Evolutionary conservation across 2,113 vertebrate species (phyloP).

Genomic region (Plestiodon gilberti): DNA sequence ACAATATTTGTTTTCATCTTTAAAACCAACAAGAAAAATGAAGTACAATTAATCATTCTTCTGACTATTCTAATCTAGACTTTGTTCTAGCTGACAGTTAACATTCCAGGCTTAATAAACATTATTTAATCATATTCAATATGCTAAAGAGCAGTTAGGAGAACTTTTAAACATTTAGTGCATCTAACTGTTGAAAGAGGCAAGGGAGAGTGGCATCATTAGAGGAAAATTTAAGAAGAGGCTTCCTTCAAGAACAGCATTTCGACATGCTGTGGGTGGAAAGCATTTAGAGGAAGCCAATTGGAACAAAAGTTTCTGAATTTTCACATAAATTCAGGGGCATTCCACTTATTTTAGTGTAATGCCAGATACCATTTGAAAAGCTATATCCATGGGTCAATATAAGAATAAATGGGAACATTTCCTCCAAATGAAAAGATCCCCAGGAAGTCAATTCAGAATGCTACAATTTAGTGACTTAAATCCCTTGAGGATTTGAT

Average conservation of each 20-base stretch:
- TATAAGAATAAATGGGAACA: neutral
- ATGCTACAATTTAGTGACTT: neutral
- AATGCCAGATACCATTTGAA: neutral
- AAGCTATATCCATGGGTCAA: neutral
- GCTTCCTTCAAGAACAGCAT: neutral
- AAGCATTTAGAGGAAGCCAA: neutral
- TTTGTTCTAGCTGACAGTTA: neutral
- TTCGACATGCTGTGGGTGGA: neutral
- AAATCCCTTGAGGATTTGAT: neutral
- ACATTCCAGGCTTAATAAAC: neutral
- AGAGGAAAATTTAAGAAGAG: neutral
- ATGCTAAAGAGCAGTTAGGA: neutral
- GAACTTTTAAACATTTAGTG: neutral
- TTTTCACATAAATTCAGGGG: neutral
- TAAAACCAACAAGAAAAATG: neutral
- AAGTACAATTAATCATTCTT: neutral
- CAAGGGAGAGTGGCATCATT: neutral
- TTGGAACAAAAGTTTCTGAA: neutral
- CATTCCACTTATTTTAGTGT: neutral
- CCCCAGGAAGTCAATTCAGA: rapidly evolving
- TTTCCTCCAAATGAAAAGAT: neutral
- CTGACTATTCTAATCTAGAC: neutral
- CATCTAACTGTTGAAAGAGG: neutral
- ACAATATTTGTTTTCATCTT: neutral
- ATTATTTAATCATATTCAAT: neutral